A percentile compares a stretch with the other conserved stretches of the same genome.
These are phyloP conservation scores for Chrysodeixis includens DNA, from an alignment of 2,888 invertebrate species.

Conservation along the genomic window DNA sequence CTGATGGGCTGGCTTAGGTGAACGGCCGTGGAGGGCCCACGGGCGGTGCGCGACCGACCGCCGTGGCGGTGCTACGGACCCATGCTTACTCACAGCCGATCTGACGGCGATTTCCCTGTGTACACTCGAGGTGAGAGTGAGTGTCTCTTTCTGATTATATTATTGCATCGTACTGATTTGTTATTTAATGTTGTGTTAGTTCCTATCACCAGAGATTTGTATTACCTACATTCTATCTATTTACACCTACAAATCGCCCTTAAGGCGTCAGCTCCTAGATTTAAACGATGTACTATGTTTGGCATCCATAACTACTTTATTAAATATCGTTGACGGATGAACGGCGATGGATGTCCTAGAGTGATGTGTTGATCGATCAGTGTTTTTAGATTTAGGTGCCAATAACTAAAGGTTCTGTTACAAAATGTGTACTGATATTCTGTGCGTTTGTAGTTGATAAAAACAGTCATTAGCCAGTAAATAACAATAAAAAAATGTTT, in stretches of 20 bases:
- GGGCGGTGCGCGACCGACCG: conserved; percentile 85
- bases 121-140: conserved; percentile 92
- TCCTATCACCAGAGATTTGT: conserved; percentile 12
- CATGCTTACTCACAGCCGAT: conserved; percentile 95
- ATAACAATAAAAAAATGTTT: neutral
- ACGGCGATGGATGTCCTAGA: conserved; percentile 42
- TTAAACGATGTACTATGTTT: neutral
- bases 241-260: neutral
- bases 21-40: conserved; percentile 88
- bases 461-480: neutral
- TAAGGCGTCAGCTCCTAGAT: neutral
- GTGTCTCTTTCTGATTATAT: conserved; percentile 48
- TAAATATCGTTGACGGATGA: conserved; percentile 29
- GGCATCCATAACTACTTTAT: conserved; percentile 33
- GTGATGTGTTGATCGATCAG: conserved; percentile 40
- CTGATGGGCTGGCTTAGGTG: conserved; percentile 83
- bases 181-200: conserved; percentile 65
- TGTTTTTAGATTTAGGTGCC: neutral
- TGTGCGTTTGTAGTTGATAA: neutral
- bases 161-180: conserved; percentile 57
- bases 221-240: conserved; percentile 10
- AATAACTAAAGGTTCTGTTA: neutral
- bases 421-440: neutral
- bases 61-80: conserved; percentile 91
- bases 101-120: conserved; percentile 95